A percentile compares a stretch with the other conserved stretches of the same genome.
Evolutionary conservation across 2,113 vertebrate genomes (phyloP).

Genomic region (Anolis sagrei): DNA sequence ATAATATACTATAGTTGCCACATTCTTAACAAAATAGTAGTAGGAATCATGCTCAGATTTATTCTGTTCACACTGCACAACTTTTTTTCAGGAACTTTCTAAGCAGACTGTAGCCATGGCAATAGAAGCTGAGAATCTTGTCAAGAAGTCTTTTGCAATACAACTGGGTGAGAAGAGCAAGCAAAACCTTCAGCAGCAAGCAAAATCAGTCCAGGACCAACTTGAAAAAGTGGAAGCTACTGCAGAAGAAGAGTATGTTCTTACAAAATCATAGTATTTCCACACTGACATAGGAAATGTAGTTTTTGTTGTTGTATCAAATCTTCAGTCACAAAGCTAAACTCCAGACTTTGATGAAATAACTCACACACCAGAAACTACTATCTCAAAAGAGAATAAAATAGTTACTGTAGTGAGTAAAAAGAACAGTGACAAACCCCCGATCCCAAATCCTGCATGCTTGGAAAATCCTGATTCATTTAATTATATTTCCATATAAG

Average conservation of each 20-base stretch:
- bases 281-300: slow-evolving; percentile 62
- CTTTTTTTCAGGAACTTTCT: slow-evolving; percentile 82
- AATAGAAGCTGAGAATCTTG: slow-evolving; percentile 81
- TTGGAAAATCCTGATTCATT: not conserved
- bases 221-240: slow-evolving; percentile 83
- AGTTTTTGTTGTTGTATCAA: slow-evolving; percentile 59
- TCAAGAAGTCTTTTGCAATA: slow-evolving; percentile 87
- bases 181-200: slow-evolving; percentile 84
- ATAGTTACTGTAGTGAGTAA: not conserved
- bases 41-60: not conserved
- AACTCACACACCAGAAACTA: slow-evolving; percentile 19
- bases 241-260: slow-evolving; percentile 89
- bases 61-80: slow-evolving; percentile 37
- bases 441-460: too few relatives aligned
- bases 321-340: slow-evolving; percentile 57
- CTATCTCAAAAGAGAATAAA: not conserved
- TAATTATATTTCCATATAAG: slow-evolving; percentile 12
- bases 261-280: slow-evolving; percentile 75
- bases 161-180: slow-evolving; percentile 85
- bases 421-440: not conserved
- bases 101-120: slow-evolving; percentile 80
- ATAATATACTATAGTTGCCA: not conserved
- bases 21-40: not conserved
- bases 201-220: slow-evolving; percentile 83
- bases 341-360: slow-evolving; percentile 62